A percentile compares a stretch with the other conserved stretches of the same genome.
Evolutionary conservation across 2,113 vertebrate genomes (phyloP).

Genomic region (Chionodraco myersi): DNA sequence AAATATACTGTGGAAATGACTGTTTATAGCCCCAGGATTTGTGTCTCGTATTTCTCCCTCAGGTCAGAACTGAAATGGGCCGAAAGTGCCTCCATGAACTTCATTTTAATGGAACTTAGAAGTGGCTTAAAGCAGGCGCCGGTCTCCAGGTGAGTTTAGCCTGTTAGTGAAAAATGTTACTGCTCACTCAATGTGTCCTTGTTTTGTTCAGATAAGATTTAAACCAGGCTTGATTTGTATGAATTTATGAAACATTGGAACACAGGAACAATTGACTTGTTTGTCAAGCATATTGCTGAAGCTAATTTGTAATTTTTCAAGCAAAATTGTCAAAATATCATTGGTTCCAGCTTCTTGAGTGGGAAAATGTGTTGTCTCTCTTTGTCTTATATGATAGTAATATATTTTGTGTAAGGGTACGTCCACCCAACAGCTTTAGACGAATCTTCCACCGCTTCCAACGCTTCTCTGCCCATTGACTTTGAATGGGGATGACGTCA

Average conservation of each 20-base stretch:
- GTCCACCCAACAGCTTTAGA: too few relatives aligned
- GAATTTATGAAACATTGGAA: not conserved
- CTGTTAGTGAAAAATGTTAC: constrained; percentile 29
- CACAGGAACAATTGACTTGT: not conserved
- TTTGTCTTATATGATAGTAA: constrained; percentile 4
- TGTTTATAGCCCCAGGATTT: constrained; percentile 58
- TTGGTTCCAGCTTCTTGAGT: not conserved
- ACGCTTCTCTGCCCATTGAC: too few relatives aligned
- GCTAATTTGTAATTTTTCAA: not conserved
- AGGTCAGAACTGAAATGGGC: constrained; percentile 50
- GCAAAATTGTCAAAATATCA: not conserved
- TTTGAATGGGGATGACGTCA: too few relatives aligned
- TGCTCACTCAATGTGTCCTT: not conserved
- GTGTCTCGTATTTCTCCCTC: constrained; percentile 55
- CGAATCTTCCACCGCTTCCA: too few relatives aligned
- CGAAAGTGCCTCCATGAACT: constrained; percentile 47
- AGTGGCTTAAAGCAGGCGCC: constrained; percentile 33
- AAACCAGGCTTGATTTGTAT: not conserved
- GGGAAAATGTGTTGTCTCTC: not conserved
- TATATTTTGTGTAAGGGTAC: not conserved
- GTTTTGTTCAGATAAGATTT: constrained; percentile 27
- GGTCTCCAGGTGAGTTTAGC: constrained; percentile 52
- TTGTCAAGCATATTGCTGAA: not conserved
- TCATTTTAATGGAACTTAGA: constrained; percentile 58
- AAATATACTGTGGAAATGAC: constrained; percentile 61